Evolutionary conservation across 2,888 invertebrate genomes (phyloP).

Genomic region (Watsonalla cultraria): DNA sequence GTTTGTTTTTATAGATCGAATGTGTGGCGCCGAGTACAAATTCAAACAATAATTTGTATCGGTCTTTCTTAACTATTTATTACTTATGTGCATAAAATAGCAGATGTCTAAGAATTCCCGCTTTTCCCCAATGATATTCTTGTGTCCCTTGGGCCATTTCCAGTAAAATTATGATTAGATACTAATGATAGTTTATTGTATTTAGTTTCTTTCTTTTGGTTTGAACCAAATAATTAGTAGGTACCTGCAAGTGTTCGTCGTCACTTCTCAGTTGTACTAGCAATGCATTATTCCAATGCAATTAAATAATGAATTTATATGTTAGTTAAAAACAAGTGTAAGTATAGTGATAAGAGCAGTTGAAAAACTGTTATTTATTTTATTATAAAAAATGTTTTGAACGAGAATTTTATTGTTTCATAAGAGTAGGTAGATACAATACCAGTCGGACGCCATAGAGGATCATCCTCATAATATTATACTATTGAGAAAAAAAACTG

Average conservation of each 20-base stretch:
- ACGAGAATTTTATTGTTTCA: conserved; percentile 23
- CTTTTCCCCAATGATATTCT: too few relatives aligned
- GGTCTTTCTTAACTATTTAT: neutral
- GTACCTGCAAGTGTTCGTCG: neutral
- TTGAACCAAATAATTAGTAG: neutral
- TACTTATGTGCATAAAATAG: neutral
- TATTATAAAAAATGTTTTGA: conserved; percentile 26
- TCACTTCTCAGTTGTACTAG: neutral
- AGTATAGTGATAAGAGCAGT: conserved; percentile 12
- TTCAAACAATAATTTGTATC: neutral
- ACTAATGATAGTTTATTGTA: neutral
- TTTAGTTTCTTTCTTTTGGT: neutral
- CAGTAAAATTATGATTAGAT: neutral
- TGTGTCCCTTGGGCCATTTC: too few relatives aligned
- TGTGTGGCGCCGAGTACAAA: neutral
- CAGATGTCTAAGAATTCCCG: too few relatives aligned
- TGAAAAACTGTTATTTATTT: conserved; percentile 49
- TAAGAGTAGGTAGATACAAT: conserved; percentile 22
- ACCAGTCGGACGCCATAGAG: conserved; percentile 65
- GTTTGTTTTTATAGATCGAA: neutral
- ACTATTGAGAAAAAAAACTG: conserved; percentile 29
- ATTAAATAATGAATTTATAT: conserved; percentile 2
- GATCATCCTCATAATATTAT: conserved; percentile 54
- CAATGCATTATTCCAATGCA: conserved; percentile 19
- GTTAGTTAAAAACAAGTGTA: neutral